Percentiles rank a stretch among this genome's conserved stretches.
Evolutionary conservation across 2,888 invertebrate species (phyloP).

Genomic region (Anarsia innoxiella): DNA sequence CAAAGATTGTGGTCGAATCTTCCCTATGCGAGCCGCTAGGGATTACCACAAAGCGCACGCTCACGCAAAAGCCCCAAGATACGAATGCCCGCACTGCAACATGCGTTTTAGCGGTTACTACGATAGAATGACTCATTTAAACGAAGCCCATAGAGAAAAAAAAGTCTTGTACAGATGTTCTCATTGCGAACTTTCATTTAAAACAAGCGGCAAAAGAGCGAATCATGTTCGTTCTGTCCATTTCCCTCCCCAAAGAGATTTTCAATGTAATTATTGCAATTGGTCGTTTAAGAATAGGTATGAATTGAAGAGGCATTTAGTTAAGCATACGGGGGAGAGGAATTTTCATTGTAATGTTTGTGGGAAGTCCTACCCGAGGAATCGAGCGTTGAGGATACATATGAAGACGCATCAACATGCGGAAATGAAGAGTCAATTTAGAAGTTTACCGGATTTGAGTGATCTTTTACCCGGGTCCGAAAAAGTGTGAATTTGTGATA

Average conservation of each 20-base stretch:
- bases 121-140: conserved; percentile 56
- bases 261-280: conserved; percentile 47
- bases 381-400: conserved; percentile 44
- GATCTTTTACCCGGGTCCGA: conserved; percentile 26
- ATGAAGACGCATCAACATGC: conserved; percentile 55
- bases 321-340: conserved; percentile 51
- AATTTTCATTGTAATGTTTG: conserved; percentile 51
- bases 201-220: conserved; percentile 55
- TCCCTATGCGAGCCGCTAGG: conserved; percentile 52
- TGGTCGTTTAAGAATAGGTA: conserved; percentile 58
- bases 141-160: conserved; percentile 50
- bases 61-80: conserved; percentile 53
- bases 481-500: conserved; percentile 18
- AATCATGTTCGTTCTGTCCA: conserved; percentile 49
- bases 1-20: conserved; percentile 48
- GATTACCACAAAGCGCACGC: conserved; percentile 55
- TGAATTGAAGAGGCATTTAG: conserved; percentile 56
- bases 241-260: conserved; percentile 45
- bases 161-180: conserved; percentile 49
- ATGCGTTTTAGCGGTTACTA: conserved; percentile 56
- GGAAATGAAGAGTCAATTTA: conserved; percentile 38
- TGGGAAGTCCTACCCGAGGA: conserved; percentile 49
- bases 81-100: conserved; percentile 59
- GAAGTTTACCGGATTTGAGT: conserved; percentile 34
- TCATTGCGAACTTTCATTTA: conserved; percentile 53